phyloP scores from a whole-genome alignment of 2,888 invertebrate genomes.

The Torymus tubicola region DNA sequence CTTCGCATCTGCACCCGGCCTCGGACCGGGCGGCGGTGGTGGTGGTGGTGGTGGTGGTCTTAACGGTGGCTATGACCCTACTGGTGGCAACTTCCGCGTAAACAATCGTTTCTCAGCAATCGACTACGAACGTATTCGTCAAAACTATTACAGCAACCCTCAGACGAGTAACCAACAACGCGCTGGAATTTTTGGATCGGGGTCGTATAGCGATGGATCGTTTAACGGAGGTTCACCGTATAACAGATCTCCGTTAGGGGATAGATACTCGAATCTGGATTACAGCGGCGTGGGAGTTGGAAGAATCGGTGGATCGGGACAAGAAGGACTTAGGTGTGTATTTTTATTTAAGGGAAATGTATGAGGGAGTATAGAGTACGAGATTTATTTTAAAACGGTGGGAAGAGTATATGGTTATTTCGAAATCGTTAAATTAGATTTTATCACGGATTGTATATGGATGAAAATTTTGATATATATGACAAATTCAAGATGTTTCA shows the following conservation, averaged over 20 bases:
- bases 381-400: too few species aligned
- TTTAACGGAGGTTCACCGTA: slow-evolving; percentile 37
- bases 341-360: background rate
- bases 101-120: slow-evolving; percentile 48
- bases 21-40: background rate
- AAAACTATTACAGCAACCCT: slow-evolving; percentile 55
- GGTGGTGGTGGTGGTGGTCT: background rate
- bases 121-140: slow-evolving; percentile 51
- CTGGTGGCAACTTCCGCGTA: slow-evolving; percentile 17
- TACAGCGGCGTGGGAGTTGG: slow-evolving; percentile 7
- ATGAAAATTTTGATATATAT: too few species aligned
- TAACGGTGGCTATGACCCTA: background rate
- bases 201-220: slow-evolving; percentile 40
- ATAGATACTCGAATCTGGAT: slow-evolving; percentile 33
- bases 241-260: slow-evolving; percentile 36
- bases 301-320: background rate
- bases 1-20: background rate
- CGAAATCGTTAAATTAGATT: too few species aligned
- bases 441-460: too few species aligned
- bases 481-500: too few species aligned
- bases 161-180: slow-evolving; percentile 37
- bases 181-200: slow-evolving; percentile 16
- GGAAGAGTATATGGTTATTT: too few species aligned
- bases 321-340: background rate
- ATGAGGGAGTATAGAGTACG: too few species aligned